Conservation (phyloP, 2,113 vertebrate genomes). For the Urocitellus parryii region DNA sequence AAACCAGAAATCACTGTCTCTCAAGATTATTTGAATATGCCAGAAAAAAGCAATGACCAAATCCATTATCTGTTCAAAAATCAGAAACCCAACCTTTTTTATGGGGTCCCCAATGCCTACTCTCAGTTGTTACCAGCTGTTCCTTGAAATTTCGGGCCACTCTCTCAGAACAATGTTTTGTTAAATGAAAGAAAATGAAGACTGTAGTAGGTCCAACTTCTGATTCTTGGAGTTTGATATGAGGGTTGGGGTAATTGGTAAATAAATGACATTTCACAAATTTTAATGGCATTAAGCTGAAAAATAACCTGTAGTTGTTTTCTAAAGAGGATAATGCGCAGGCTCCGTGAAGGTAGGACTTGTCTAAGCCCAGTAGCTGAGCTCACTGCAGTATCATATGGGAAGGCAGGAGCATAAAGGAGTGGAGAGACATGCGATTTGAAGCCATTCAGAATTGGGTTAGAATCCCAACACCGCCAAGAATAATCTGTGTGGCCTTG, state of each 20-base stretch:
- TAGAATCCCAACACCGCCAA: neutral
- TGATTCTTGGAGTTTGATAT: neutral
- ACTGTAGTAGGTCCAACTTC: neutral
- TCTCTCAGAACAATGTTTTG: neutral
- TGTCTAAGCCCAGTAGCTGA: neutral
- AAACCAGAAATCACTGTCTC: neutral
- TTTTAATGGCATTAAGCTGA: neutral
- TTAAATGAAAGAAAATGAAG: neutral
- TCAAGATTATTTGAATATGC: neutral
- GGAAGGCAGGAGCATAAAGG: too few relatives aligned
- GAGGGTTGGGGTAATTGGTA: neutral
- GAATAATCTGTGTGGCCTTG: neutral
- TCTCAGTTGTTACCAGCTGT: neutral
- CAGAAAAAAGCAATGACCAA: neutral
- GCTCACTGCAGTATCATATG: neutral
- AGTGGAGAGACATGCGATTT: neutral
- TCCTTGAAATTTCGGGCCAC: neutral
- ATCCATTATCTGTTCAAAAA: neutral
- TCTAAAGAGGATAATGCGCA: neutral
- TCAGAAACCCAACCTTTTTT: neutral
- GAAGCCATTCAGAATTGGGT: neutral
- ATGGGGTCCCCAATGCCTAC: neutral
- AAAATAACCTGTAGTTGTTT: neutral
- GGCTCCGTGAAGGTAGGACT: neutral
- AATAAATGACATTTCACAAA: neutral